phyloP scores from a whole-genome alignment of 1,140 invertebrate species.

The Micrasema longulum region DNA sequence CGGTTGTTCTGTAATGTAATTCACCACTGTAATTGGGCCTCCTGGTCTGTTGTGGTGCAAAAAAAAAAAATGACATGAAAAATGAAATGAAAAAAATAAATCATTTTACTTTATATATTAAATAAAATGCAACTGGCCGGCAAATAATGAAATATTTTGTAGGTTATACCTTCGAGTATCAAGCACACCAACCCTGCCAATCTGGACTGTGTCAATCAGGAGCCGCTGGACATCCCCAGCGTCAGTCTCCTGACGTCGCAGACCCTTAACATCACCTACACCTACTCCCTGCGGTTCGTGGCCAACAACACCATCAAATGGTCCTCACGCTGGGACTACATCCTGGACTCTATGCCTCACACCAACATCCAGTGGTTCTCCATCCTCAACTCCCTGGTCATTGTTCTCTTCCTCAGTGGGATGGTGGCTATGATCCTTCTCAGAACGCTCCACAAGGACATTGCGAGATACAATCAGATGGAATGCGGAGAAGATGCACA shows the following conservation, averaged over 20 bases:
- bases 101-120: no score
- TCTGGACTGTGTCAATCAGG: conserved; percentile 69
- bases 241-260: conserved; percentile 67
- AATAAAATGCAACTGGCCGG: no score
- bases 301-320: conserved; percentile 92
- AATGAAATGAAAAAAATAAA: no score
- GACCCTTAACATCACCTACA: conserved; percentile 81
- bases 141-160: conserved; percentile 35
- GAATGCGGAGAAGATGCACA: conserved; percentile 95
- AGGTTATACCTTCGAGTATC: conserved; percentile 83
- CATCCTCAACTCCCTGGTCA: conserved; percentile 90
- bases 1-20: no score
- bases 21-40: no score
- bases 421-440: conserved; percentile 99
- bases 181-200: conserved; percentile 69
- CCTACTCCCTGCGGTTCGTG: conserved; percentile 88
- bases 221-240: conserved; percentile 78
- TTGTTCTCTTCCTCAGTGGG: conserved; percentile 91
- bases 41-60: no score
- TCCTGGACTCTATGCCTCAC: conserved; percentile 97
- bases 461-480: conserved; percentile 98
- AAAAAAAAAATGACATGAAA: no score
- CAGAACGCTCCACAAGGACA: conserved; percentile 97
- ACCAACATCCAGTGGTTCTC: conserved; percentile 99
- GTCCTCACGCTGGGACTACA: conserved; percentile 99